Evolutionary conservation across 1,140 invertebrate species (phyloP).

Genomic region (Trichonephila clavipes): DNA sequence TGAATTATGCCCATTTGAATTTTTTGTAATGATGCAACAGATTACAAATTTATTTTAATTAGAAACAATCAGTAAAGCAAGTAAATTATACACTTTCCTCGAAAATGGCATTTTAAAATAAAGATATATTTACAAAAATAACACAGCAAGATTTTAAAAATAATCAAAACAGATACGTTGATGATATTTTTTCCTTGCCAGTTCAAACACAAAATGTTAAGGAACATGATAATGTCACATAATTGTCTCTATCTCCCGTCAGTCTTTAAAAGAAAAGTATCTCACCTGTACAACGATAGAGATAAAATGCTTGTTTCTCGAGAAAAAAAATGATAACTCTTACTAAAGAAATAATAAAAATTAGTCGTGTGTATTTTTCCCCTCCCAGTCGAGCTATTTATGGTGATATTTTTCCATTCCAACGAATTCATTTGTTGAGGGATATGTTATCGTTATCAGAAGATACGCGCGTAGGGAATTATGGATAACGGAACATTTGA

Average conservation of each 20-base stretch:
- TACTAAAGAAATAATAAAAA: not conserved
- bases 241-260: not conserved
- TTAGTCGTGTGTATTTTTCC: not conserved
- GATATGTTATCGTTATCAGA: not conserved
- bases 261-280: not conserved
- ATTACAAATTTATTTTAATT: no score
- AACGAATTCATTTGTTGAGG: not conserved
- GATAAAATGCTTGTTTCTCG: not conserved
- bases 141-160: not conserved
- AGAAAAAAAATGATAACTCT: not conserved
- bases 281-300: not conserved
- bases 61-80: no score
- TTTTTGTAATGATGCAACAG: no score
- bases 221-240: not conserved
- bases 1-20: no score
- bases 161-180: not conserved
- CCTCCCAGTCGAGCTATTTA: not conserved
- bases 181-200: not conserved
- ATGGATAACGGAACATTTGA: not conserved
- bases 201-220: not conserved
- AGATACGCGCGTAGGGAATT: not conserved
- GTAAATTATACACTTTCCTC: no score
- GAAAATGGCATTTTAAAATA: no score
- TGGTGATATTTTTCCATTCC: conserved; percentile 3
- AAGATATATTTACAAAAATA: no score